These are phyloP conservation scores for Catharus bicknelli DNA, from an alignment of 2,113 vertebrate genomes.

Conservation along the genomic window DNA sequence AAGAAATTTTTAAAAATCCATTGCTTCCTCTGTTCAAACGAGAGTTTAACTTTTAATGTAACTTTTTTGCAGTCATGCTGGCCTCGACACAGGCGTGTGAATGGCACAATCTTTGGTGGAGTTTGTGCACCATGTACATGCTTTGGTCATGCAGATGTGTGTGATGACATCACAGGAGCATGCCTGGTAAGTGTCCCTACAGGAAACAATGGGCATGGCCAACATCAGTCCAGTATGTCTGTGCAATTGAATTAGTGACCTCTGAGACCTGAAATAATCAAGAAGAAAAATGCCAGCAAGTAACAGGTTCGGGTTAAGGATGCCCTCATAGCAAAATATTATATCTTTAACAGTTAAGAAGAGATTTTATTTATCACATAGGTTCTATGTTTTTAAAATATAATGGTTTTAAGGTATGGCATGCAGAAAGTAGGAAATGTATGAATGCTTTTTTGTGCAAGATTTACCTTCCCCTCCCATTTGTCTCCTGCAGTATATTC, in stretches of 20 bases:
- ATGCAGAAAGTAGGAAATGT: neutral
- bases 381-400: neutral
- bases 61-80: conserved; percentile 76
- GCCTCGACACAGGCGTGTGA: conserved; percentile 78
- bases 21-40: neutral
- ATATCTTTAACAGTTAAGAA: neutral
- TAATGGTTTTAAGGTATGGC: neutral
- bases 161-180: conserved; percentile 80
- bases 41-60: neutral
- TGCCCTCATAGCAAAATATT: neutral
- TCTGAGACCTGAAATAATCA: neutral
- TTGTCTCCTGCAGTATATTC: neutral
- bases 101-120: conserved; percentile 79
- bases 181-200: conserved; percentile 78
- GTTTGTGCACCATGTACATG: conserved; percentile 81
- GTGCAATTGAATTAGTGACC: neutral
- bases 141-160: conserved; percentile 77
- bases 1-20: neutral
- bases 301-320: neutral
- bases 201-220: neutral
- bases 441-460: neutral
- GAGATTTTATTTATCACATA: neutral
- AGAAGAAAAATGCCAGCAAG: neutral
- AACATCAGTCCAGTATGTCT: neutral
- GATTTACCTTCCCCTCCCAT: neutral